Conservation (phyloP, 2,888 invertebrate genomes). For the Cerceris ruficornis region DNA sequence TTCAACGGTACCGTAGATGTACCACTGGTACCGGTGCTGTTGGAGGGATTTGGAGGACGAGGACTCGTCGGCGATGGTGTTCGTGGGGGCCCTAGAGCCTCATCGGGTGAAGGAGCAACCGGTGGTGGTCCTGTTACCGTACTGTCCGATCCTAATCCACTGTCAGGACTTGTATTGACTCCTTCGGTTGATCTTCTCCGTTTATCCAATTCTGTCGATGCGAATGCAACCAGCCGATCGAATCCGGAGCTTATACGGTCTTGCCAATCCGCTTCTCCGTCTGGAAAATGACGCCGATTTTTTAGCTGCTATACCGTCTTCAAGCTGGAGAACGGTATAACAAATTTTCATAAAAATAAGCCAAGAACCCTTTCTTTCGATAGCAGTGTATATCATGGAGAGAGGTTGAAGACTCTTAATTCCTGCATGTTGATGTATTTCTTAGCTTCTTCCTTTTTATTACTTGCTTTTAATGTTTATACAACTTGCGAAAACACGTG, state of each 20-base stretch:
- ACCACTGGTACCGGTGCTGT: constrained; percentile 78
- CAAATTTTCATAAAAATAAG: constrained; percentile 80
- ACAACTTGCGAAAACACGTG: no score
- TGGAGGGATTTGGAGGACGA: constrained; percentile 81
- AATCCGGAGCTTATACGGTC: constrained; percentile 96
- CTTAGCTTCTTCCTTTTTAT: no score
- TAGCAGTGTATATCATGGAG: constrained; percentile 5
- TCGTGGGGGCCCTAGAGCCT: constrained; percentile 83
- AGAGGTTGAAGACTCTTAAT: neutral
- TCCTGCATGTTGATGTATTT: no score
- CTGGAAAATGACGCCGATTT: constrained; percentile 76
- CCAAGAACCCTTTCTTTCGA: constrained; percentile 61
- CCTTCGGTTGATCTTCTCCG: constrained; percentile 92
- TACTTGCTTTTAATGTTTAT: no score
- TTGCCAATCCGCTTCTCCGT: constrained; percentile 94
- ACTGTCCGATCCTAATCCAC: constrained; percentile 88
- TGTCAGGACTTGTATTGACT: constrained; percentile 93
- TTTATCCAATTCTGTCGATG: constrained; percentile 95
- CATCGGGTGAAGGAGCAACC: constrained; percentile 81
- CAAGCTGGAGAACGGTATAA: constrained; percentile 2
- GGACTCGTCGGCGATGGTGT: constrained; percentile 84
- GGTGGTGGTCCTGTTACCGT: constrained; percentile 76
- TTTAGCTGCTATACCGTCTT: constrained; percentile 18
- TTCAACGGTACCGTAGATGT: constrained; percentile 71
- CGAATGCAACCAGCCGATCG: constrained; percentile 96